Percentiles rank a stretch among this genome's conserved stretches.
Evolutionary conservation across 2,113 vertebrate genomes (phyloP).

Genomic region (Herpetotheres cachinnans): DNA sequence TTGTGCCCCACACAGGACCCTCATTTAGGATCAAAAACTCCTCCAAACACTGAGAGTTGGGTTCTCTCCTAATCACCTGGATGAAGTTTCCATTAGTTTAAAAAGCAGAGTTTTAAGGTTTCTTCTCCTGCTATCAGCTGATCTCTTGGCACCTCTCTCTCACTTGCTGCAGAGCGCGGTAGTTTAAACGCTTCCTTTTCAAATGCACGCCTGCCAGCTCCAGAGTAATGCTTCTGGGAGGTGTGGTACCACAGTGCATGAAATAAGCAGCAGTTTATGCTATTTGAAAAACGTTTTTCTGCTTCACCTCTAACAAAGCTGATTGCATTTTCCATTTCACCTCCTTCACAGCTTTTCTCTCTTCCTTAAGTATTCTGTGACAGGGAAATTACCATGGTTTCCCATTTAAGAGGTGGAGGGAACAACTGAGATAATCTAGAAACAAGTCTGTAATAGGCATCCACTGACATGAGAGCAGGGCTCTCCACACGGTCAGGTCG

Average conservation of each 20-base stretch:
- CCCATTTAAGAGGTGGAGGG: conserved; percentile 14
- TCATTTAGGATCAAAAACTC: background rate
- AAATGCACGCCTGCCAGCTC: background rate
- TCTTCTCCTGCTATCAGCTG: background rate
- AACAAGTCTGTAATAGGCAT: background rate
- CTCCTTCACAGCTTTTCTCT: conserved; percentile 19
- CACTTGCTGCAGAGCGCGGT: background rate
- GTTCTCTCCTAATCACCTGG: background rate
- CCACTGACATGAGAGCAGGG: background rate
- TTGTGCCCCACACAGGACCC: background rate
- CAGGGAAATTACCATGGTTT: conserved; percentile 45
- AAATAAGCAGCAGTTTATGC: background rate
- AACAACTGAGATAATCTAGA: conserved; percentile 18
- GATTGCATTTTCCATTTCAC: conserved; percentile 52
- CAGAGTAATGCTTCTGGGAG: background rate
- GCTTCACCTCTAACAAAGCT: conserved; percentile 41
- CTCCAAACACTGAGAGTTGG: background rate
- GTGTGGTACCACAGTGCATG: background rate
- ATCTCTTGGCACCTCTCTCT: background rate
- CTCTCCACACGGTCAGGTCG: background rate
- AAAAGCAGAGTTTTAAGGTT: background rate
- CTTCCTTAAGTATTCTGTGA: conserved; percentile 19
- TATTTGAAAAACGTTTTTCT: conserved; percentile 31
- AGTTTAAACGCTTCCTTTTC: background rate
- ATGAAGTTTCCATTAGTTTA: background rate